These are phyloP conservation scores for Nansenia antarctica DNA, from an alignment of 2,113 vertebrate genomes.

Conservation along the genomic window DNA sequence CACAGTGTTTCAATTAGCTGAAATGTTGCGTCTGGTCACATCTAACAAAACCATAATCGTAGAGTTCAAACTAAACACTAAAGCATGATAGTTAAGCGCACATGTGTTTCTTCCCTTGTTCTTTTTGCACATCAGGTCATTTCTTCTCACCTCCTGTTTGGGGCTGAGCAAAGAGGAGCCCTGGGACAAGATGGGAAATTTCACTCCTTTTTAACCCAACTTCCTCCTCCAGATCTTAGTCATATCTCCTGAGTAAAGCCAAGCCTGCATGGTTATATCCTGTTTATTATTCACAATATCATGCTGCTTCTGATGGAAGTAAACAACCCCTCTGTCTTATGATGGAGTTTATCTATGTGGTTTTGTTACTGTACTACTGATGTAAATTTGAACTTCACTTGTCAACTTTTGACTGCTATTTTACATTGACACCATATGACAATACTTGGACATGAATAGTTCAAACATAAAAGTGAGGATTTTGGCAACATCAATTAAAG, in stretches of 20 bases:
- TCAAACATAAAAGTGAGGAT: no score
- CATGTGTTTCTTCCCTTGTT: conserved; percentile 26
- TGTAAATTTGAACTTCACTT: no score
- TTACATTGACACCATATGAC: no score
- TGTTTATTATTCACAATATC: conserved; percentile 18
- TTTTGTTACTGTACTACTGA: no score
- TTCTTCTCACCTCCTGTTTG: conserved; percentile 12
- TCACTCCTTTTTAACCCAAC: conserved; percentile 9
- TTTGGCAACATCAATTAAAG: no score
- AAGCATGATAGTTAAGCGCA: background rate
- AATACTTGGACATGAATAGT: no score
- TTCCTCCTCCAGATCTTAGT: conserved; percentile 14
- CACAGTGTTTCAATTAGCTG: conserved; percentile 3
- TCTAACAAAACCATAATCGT: conserved; percentile 33
- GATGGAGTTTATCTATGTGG: no score
- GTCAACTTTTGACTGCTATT: no score
- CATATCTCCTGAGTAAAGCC: conserved; percentile 24
- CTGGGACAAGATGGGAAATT: conserved; percentile 26
- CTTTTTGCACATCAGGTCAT: conserved; percentile 16
- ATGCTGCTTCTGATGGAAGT: background rate
- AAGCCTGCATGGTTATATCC: conserved; percentile 10
- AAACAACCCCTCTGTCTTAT: background rate
- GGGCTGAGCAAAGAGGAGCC: conserved; percentile 14
- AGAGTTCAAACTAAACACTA: background rate
- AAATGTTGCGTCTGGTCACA: conserved; percentile 21